Evolutionary conservation across 2,113 vertebrate species (phyloP), one percentile per base, ranked within the genome.

Genomic region (Ochotona princeps): DNA sequence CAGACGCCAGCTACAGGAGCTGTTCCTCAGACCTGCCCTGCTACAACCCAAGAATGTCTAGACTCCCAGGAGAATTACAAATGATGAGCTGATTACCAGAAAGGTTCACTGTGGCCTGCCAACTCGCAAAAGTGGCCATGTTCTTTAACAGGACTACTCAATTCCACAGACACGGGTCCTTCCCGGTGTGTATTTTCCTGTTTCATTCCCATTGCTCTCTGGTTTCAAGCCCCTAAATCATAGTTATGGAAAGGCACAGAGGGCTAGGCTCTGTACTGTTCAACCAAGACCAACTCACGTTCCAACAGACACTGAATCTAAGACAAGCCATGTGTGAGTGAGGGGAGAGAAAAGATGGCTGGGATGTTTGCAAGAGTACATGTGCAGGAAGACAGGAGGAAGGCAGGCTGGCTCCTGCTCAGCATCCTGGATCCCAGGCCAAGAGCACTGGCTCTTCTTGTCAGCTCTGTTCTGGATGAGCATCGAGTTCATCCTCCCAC

Each of bases 281-380:
- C 85, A 90, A 76, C 51, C 54, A 25, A 94, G 66, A 90, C 60
- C 47, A 25, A 35, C n/a, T 95, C 76, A 21, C 32, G 21, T 85
- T 79, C 78, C 87, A 85, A 93, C 38, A 72, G 70, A 70, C n/a
- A 60, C 54, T 87, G 69, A 65, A 76, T 92, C 94, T 92, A 97
- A 87, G 75, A 92, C 63, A 95, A 90, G 91, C 91, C 87, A 60
- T 8, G 65, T 66, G 72, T 94, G 79, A 74, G 79, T 0, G 4
- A 76, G 21, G 21, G 57, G 28, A 79, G 38, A 60, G 4, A 26
- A 61, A 51, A 67, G 76, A 74, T 25, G 38, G 63, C 44, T 18
- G 12, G 65, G 82, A 28, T 35, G 88, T 90, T 67, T 1, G 1
- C 20, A 60, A 74, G 83, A 84, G 81, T 74, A 10, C 66, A 8